Conservation (phyloP, 1,140 invertebrate genomes). For the Marisa cornuarietis region DNA sequence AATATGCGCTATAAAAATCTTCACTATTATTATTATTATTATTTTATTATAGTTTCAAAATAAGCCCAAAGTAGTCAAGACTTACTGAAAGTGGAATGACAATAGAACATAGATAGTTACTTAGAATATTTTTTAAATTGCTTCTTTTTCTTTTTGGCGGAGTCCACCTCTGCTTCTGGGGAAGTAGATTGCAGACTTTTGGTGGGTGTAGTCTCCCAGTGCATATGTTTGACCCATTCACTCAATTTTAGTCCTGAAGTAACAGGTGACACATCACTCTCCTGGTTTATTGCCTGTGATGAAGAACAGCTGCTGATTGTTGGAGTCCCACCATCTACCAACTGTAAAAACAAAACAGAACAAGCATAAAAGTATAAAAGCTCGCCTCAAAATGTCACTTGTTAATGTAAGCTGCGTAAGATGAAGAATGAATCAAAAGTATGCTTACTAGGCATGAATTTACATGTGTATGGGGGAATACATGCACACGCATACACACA, state of each 20-base stretch:
- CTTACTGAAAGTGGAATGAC: too few species aligned
- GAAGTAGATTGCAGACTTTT: background rate
- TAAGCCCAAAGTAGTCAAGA: too few species aligned
- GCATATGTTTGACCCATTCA: conserved; percentile 17
- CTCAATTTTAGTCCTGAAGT: background rate
- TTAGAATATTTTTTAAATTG: too few species aligned
- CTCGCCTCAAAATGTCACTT: too few species aligned
- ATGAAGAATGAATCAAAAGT: too few species aligned
- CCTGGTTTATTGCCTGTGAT: background rate
- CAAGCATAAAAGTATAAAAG: too few species aligned
- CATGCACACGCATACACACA: background rate
- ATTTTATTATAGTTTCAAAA: too few species aligned
- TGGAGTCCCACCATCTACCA: background rate
- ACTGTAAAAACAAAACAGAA: conserved; percentile 4
- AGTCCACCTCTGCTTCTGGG: conserved; percentile 5
- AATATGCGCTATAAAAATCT: too few species aligned
- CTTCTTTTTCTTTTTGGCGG: conserved; percentile 12
- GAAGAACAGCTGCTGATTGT: conserved; percentile 20
- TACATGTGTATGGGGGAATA: background rate
- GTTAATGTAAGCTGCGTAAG: too few species aligned
- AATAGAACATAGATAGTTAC: too few species aligned
- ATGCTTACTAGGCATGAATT: too few species aligned
- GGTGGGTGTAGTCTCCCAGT: conserved; percentile 13
- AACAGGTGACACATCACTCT: conserved; percentile 9
- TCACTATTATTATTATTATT: too few species aligned